Conservation (phyloP, 64 coral and sea anemone species). For the Orbicella faveolata region DNA sequence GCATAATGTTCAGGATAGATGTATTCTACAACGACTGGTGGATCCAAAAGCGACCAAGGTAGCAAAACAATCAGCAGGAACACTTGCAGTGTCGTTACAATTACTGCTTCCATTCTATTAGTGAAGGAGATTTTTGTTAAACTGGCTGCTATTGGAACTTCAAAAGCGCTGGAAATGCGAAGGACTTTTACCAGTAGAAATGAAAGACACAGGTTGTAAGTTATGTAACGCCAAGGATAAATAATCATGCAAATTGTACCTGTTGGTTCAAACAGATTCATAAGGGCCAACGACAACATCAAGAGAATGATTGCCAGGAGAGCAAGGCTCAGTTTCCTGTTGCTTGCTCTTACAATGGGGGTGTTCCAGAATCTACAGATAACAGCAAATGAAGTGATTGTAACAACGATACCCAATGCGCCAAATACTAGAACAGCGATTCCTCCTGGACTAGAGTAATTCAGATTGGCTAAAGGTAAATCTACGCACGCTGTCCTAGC, state of each 20-base stretch:
- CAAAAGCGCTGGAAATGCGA: neutral
- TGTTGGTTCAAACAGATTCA: slow-evolving; percentile 47
- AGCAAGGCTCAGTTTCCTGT: slow-evolving; percentile 53
- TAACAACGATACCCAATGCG: slow-evolving; percentile 34
- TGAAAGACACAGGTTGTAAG: neutral
- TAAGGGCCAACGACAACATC: neutral
- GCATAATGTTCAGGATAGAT: slow-evolving; percentile 8
- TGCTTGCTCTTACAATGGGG: slow-evolving; percentile 72
- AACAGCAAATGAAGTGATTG: slow-evolving; percentile 22
- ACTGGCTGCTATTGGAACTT: neutral
- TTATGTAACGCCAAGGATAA: slow-evolving; percentile 2
- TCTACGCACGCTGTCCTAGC: slow-evolving; percentile 38
- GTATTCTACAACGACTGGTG: neutral
- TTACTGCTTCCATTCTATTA: neutral
- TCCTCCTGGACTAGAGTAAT: neutral
- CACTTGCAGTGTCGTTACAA: neutral
- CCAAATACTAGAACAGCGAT: slow-evolving; percentile 47
- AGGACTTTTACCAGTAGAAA: neutral
- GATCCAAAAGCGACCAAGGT: slow-evolving; percentile 15
- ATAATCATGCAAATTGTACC: slow-evolving; percentile 24
- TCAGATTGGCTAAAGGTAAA: slow-evolving; percentile 17
- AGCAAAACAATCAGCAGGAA: neutral
- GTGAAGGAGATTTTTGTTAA: neutral
- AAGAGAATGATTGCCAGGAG: slow-evolving; percentile 31
- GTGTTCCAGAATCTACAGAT: slow-evolving; percentile 60